A percentile compares a stretch with the other conserved stretches of the same genome.
Conservation (phyloP, 2,888 invertebrate species). For the Euzophera pinguis region DNA sequence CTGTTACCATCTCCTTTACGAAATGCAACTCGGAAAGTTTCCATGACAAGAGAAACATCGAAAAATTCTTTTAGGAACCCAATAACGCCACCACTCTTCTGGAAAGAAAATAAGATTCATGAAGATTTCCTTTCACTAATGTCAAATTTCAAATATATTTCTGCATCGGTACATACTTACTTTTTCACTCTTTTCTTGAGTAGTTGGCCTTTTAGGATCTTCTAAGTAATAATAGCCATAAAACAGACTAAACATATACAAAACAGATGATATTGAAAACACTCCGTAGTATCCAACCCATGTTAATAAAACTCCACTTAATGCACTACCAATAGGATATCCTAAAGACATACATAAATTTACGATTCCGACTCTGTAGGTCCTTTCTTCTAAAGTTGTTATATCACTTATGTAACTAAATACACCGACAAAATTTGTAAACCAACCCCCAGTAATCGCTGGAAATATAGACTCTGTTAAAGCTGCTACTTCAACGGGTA, state of each 20-base stretch:
- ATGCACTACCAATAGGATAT: slow-evolving; percentile 91
- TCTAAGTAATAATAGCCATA: slow-evolving; percentile 86
- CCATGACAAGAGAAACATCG: slow-evolving; percentile 84
- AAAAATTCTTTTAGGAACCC: slow-evolving; percentile 84
- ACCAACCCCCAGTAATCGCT: slow-evolving; percentile 91
- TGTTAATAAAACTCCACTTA: slow-evolving; percentile 87
- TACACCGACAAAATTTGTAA: slow-evolving; percentile 91
- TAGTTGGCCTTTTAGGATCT: slow-evolving; percentile 71
- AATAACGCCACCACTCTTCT: slow-evolving; percentile 34
- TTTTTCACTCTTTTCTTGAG: background rate
- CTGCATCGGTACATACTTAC: background rate
- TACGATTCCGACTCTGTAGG: slow-evolving; percentile 90
- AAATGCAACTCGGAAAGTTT: slow-evolving; percentile 89
- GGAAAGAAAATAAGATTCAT: slow-evolving; percentile 20
- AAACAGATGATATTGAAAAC: slow-evolving; percentile 84
- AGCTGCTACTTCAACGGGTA: slow-evolving; percentile 89
- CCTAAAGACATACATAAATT: slow-evolving; percentile 93
- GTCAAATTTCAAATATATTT: background rate
- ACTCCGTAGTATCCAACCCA: slow-evolving; percentile 90
- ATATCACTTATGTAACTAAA: slow-evolving; percentile 94
- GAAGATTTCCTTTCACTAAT: background rate
- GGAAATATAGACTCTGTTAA: slow-evolving; percentile 89
- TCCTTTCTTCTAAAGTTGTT: slow-evolving; percentile 88
- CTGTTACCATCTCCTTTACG: slow-evolving; percentile 86
- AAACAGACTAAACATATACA: slow-evolving; percentile 86